Conservation (phyloP, 2,797 vertebrate species). For the Cirrhinus molitorella region DNA sequence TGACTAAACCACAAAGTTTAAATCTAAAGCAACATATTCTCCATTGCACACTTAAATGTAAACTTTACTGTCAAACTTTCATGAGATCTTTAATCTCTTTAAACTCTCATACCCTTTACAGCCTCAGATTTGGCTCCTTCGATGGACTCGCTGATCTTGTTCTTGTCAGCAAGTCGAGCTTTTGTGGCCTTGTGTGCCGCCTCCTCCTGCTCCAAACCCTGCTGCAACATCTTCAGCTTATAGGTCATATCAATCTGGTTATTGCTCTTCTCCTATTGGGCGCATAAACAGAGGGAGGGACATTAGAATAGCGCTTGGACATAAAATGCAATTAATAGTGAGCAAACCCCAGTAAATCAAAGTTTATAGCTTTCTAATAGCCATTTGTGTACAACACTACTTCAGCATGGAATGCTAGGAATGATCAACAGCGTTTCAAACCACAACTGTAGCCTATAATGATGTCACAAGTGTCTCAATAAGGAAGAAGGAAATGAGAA, state of each 20-base stretch:
- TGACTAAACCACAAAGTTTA: background rate
- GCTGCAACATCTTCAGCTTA: conserved; percentile 95
- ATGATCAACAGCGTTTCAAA: background rate
- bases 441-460: background rate
- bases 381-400: background rate
- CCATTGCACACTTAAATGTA: background rate
- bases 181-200: conserved; percentile 93
- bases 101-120: conserved; percentile 81
- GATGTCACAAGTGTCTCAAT: background rate
- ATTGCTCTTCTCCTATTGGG: conserved; percentile 93
- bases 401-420: conserved; percentile 10
- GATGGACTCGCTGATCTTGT: conserved; percentile 96
- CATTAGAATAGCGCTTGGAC: background rate
- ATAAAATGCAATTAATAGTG: background rate
- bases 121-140: conserved; percentile 98
- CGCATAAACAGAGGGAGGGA: background rate
- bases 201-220: conserved; percentile 95
- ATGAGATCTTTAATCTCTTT: background rate
- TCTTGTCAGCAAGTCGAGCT: conserved; percentile 94
- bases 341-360: background rate
- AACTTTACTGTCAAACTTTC: background rate
- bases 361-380: background rate
- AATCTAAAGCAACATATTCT: background rate
- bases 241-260: conserved; percentile 99
- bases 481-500: background rate